phyloP scores from a whole-genome alignment of 2,888 invertebrate species.

The Pseudococcus longispinus region DNA sequence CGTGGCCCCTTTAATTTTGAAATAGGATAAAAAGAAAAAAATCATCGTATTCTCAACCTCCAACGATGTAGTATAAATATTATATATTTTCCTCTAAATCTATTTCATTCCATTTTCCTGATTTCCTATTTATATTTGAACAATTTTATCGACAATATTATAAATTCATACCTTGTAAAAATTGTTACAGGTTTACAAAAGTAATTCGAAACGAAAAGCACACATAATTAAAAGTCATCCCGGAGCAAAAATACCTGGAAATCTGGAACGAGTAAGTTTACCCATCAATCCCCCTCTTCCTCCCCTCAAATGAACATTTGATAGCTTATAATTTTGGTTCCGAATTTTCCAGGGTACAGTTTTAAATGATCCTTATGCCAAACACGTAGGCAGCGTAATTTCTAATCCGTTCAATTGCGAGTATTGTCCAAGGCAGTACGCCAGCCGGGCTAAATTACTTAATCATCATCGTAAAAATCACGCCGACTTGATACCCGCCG shows the following conservation, averaged over 20 bases:
- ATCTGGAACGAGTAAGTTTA: constrained; percentile 56
- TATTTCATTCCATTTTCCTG: too few relatives aligned
- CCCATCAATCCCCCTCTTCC: background rate
- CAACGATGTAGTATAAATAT: too few relatives aligned
- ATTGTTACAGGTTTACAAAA: constrained; percentile 72
- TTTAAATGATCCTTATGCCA: constrained; percentile 70
- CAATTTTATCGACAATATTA: too few relatives aligned
- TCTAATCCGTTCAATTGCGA: constrained; percentile 72
- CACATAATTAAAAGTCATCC: constrained; percentile 86
- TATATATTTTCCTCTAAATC: too few relatives aligned
- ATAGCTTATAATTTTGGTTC: background rate
- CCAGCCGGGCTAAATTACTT: constrained; percentile 74
- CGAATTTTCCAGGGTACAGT: constrained; percentile 24
- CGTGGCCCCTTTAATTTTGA: too few relatives aligned
- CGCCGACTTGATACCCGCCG: constrained; percentile 61
- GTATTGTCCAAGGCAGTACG: constrained; percentile 88
- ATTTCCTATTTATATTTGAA: too few relatives aligned
- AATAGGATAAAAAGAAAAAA: too few relatives aligned
- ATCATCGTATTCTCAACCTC: too few relatives aligned
- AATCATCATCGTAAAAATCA: constrained; percentile 75
- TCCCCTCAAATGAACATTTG: background rate
- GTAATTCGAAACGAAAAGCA: constrained; percentile 81
- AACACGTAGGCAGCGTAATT: constrained; percentile 76
- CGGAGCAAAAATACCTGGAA: constrained; percentile 71
- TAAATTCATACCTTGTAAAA: background rate